Percentiles rank a stretch among this genome's conserved stretches.
phyloP scores from a whole-genome alignment of 2,113 vertebrate genomes.

The Trichechus manatus region DNA sequence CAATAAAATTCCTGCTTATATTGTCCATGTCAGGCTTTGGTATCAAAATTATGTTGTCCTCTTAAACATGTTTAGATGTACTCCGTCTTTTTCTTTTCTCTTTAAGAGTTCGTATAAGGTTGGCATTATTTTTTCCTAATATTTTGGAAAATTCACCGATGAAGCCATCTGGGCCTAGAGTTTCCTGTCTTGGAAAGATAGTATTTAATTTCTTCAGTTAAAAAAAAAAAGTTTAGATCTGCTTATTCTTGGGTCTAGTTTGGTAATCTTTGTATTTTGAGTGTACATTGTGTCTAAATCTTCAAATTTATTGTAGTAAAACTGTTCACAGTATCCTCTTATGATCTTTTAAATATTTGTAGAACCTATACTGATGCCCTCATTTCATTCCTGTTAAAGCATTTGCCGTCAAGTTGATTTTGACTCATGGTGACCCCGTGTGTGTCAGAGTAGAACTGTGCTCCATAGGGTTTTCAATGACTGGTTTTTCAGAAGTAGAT shows the following conservation, averaged over 20 bases:
- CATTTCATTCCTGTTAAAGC: neutral
- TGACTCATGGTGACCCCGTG: too few species aligned
- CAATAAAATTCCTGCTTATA: neutral
- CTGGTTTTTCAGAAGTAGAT: too few species aligned
- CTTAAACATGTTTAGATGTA: neutral
- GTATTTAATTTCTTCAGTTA: neutral
- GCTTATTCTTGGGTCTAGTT: neutral
- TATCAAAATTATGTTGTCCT: neutral
- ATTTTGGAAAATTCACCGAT: neutral
- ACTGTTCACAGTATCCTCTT: neutral
- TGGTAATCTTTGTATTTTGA: neutral
- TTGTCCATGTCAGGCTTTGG: neutral
- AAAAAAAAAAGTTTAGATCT: constrained; percentile 12
- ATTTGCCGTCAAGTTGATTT: too few species aligned
- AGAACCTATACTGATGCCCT: neutral
- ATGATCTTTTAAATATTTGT: neutral
- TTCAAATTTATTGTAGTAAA: neutral
- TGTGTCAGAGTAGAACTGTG: too few species aligned
- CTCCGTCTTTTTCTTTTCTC: neutral
- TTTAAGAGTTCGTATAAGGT: neutral
- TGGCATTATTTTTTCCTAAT: neutral
- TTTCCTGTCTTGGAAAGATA: constrained; percentile 26
- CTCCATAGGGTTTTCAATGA: too few species aligned
- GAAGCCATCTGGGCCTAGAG: neutral
- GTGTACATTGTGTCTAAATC: neutral